phyloP scores from a whole-genome alignment of 2,888 invertebrate genomes.

The Archips xylosteana region DNA sequence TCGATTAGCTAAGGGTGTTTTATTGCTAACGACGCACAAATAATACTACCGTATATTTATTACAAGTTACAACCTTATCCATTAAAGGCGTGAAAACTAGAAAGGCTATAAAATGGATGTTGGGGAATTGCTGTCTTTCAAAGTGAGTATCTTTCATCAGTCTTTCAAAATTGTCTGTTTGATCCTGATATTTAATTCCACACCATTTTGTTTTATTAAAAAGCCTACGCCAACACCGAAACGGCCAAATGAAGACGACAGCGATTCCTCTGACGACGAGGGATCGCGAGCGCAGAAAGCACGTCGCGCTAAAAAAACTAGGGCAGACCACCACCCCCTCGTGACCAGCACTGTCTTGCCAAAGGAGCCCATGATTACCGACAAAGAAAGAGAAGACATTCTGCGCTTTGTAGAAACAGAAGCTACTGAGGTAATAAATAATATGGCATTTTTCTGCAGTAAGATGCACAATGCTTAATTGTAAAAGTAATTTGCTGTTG shows the following conservation, averaged over 20 bases:
- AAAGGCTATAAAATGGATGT: slow-evolving; percentile 72
- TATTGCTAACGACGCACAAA: background rate
- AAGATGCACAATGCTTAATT: too few relatives aligned
- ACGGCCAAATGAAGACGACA: slow-evolving; percentile 88
- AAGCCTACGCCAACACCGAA: slow-evolving; percentile 94
- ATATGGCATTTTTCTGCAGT: too few relatives aligned
- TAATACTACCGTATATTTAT: background rate
- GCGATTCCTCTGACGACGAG: slow-evolving; percentile 88
- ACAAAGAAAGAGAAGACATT: slow-evolving; percentile 92
- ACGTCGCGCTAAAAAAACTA: slow-evolving; percentile 85
- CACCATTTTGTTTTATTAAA: background rate
- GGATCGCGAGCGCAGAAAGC: slow-evolving; percentile 87
- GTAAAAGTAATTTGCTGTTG: too few relatives aligned
- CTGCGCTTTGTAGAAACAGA: slow-evolving; percentile 93
- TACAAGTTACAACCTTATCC: background rate
- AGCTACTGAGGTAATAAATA: slow-evolving; percentile 87
- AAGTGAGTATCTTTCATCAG: slow-evolving; percentile 60
- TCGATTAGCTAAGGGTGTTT: too few relatives aligned
- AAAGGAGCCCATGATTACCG: slow-evolving; percentile 87
- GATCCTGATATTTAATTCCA: background rate
- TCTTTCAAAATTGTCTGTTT: background rate
- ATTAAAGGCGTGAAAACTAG: background rate
- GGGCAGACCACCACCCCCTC: slow-evolving; percentile 69
- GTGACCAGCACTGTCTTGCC: slow-evolving; percentile 79
- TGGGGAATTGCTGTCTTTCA: slow-evolving; percentile 80